Percentiles rank a stretch among this genome's conserved stretches.
These are phyloP conservation scores for Mormyrus proboscirostris DNA, from an alignment of 2,797 vertebrate genomes.

Conservation along the genomic window DNA sequence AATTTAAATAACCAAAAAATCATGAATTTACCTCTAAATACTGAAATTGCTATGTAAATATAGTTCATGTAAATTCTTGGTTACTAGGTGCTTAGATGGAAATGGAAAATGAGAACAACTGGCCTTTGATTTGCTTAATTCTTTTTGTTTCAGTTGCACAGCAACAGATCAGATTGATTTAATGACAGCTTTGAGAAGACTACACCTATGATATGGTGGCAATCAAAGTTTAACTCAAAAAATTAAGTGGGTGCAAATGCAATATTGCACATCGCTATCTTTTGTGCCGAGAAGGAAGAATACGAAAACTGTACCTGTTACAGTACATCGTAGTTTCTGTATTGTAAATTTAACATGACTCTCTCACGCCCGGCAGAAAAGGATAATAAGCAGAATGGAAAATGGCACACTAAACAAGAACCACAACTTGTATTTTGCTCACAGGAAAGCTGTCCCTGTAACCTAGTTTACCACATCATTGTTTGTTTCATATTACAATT, in stretches of 20 bases:
- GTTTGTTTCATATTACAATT: conserved; percentile 8
- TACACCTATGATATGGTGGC: neutral
- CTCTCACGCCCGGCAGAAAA: neutral
- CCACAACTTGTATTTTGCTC: neutral
- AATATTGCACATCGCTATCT: neutral
- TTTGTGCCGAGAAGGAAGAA: neutral
- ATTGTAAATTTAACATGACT: conserved; percentile 13
- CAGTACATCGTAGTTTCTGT: neutral
- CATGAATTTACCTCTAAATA: neutral
- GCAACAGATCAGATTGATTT: neutral
- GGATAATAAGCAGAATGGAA: conserved; percentile 9
- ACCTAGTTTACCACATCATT: conserved; percentile 16
- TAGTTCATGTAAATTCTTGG: neutral
- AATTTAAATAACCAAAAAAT: neutral
- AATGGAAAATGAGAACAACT: neutral
- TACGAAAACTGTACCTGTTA: neutral
- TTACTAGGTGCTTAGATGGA: neutral
- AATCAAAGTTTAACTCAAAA: neutral
- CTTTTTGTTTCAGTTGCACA: neutral
- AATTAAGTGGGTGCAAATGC: neutral
- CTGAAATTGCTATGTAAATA: neutral
- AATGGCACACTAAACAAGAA: conserved; percentile 5
- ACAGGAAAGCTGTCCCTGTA: neutral
- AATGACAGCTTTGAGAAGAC: neutral
- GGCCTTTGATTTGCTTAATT: neutral